A percentile compares a stretch with the other conserved stretches of the same genome.
Evolutionary conservation across 2,797 vertebrate species (phyloP).

Genomic region (Molothrus ater): DNA sequence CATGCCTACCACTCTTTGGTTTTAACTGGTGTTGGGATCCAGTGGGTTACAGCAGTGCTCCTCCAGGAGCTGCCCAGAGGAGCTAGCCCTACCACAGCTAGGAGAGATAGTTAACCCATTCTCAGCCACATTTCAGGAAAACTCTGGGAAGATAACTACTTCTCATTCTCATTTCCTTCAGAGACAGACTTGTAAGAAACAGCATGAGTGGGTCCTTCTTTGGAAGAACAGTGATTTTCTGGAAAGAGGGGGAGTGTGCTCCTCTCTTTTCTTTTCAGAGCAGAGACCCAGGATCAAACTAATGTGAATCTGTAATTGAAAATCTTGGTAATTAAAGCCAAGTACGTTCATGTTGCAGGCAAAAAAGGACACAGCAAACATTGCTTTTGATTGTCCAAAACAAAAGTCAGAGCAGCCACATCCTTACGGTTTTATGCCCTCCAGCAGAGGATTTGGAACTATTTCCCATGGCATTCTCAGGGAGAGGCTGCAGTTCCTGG

Average conservation of each 20-base stretch:
- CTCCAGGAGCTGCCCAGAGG: not conserved
- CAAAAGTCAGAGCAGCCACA: not conserved
- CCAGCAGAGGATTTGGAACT: not conserved
- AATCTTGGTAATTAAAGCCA: not conserved
- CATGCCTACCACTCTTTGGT: not conserved
- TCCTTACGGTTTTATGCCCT: not conserved
- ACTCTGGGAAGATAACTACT: not conserved
- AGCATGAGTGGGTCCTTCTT: not conserved
- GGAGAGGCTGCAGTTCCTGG: not conserved
- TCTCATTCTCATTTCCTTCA: not conserved
- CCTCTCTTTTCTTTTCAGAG: not conserved
- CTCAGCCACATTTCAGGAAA: not conserved
- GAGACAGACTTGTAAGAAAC: not conserved
- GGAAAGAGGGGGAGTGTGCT: not conserved
- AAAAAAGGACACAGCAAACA: not conserved
- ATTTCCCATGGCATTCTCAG: not conserved
- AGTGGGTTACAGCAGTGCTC: not conserved
- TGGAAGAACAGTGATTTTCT: not conserved
- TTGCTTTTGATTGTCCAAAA: not conserved
- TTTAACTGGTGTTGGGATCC: not conserved
- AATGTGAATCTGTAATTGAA: not conserved
- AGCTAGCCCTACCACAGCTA: accelerated
- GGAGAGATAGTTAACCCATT: not conserved
- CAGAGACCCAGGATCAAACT: not conserved
- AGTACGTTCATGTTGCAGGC: not conserved